Percentiles rank a stretch among this genome's conserved stretches.
Conservation (phyloP, 1,140 invertebrate genomes). For the Trinorchestia longiramus region DNA sequence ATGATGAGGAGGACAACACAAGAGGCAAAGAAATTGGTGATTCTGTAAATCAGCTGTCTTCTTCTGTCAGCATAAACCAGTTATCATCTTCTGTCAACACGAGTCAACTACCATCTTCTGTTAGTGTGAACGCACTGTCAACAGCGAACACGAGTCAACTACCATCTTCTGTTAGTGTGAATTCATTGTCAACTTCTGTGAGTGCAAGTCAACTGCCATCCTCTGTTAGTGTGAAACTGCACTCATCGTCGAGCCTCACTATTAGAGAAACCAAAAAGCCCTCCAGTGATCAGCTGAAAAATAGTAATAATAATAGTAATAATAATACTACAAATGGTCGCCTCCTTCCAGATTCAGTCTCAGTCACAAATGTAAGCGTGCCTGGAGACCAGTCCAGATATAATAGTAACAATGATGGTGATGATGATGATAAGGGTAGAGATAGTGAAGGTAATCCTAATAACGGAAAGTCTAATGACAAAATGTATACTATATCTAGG, state of each 20-base stretch:
- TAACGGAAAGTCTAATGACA: constrained; percentile 19
- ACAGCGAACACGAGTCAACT: too few species aligned
- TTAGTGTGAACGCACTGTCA: too few species aligned
- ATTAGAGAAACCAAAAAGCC: constrained; percentile 14
- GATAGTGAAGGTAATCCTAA: constrained; percentile 22
- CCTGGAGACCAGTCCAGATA: background rate
- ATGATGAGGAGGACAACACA: background rate
- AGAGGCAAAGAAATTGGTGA: background rate
- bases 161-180: constrained; percentile 11
- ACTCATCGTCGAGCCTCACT: constrained; percentile 11
- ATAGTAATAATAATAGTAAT: background rate
- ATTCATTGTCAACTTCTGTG: background rate
- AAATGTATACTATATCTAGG: constrained; percentile 38
- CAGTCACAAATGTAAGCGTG: background rate
- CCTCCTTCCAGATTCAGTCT: background rate
- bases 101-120: background rate
- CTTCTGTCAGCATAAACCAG: constrained; percentile 22
- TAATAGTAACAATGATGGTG: background rate
- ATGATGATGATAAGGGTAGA: background rate
- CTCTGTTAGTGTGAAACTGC: background rate
- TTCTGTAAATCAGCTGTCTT: background rate
- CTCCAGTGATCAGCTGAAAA: background rate
- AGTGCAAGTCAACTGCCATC: background rate
- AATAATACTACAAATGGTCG: background rate
- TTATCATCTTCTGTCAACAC: background rate